phyloP scores from a whole-genome alignment of 2,113 vertebrate genomes.

The human (Homo sapiens) region DNA sequence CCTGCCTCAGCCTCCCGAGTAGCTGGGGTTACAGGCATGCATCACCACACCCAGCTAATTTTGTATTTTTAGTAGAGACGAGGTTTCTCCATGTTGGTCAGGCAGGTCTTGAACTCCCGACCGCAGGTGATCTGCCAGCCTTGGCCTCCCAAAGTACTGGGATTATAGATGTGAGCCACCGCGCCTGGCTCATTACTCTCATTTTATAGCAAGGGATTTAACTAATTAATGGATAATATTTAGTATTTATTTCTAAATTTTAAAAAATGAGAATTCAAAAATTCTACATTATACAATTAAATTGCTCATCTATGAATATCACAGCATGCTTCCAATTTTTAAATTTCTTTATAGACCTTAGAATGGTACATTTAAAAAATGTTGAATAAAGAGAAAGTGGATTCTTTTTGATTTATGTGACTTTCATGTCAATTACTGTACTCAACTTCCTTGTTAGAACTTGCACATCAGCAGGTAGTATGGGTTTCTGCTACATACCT shows the following conservation, averaged over 20 bases:
- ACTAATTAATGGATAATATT: neutral
- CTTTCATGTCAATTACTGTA: slow-evolving; percentile 63
- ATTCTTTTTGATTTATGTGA: slow-evolving; percentile 45
- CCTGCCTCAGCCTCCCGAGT: too few relatives aligned
- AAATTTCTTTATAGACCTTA: neutral
- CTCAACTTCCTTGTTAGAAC: slow-evolving; percentile 42
- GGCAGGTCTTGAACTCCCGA: too few relatives aligned
- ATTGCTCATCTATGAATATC: neutral
- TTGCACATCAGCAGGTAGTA: neutral
- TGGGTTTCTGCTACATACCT: neutral
- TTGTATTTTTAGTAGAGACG: too few relatives aligned
- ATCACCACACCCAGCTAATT: too few relatives aligned
- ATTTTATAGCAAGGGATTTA: neutral
- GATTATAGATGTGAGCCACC: too few relatives aligned
- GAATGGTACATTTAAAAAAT: neutral
- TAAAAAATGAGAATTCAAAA: neutral
- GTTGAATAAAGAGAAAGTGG: slow-evolving; percentile 38
- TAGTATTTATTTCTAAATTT: neutral
- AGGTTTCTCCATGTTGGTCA: too few relatives aligned
- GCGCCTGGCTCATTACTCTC: neutral
- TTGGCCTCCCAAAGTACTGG: too few relatives aligned
- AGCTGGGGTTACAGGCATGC: too few relatives aligned
- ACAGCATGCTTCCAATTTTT: neutral
- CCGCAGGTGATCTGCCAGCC: too few relatives aligned
- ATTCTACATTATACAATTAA: neutral